These are phyloP conservation scores for Nephrotoma guestfalica DNA, from an alignment of 2,888 invertebrate genomes.

Conservation along the genomic window DNA sequence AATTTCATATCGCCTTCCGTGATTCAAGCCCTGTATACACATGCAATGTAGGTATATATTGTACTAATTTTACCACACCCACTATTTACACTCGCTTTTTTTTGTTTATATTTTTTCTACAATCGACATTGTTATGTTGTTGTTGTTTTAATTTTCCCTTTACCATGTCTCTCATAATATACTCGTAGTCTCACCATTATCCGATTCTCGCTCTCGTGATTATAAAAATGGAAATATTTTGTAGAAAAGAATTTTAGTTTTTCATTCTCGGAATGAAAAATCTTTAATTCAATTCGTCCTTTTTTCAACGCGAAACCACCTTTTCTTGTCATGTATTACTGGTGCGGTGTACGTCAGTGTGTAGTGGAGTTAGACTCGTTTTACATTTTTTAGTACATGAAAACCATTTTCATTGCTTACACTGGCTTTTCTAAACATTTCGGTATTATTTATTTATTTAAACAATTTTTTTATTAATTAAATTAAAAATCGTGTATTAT, in stretches of 20 bases:
- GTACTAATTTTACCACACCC: not conserved
- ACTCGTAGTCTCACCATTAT: not conserved
- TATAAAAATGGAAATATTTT: not conserved
- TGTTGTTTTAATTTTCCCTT: not conserved
- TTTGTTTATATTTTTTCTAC: not conserved
- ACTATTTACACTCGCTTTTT: not conserved
- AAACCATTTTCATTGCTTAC: not conserved
- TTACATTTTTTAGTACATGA: not conserved
- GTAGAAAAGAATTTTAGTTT: not conserved
- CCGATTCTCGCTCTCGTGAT: not conserved
- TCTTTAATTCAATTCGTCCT: not conserved
- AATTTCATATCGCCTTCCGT: too few relatives aligned
- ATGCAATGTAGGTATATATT: not conserved
- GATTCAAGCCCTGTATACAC: too few relatives aligned
- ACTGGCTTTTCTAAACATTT: not conserved
- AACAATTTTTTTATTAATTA: too few relatives aligned
- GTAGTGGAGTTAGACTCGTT: not conserved
- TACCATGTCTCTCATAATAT: not conserved
- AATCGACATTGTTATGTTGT: not conserved
- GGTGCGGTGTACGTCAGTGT: not conserved
- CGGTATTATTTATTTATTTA: too few relatives aligned
- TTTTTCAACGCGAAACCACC: not conserved
- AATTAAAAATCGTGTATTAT: too few relatives aligned
- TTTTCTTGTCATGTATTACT: not conserved
- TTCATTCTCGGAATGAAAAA: not conserved